These are phyloP conservation scores for Sinohyriopsis cumingii DNA, from an alignment of 2,888 invertebrate species.

Conservation along the genomic window DNA sequence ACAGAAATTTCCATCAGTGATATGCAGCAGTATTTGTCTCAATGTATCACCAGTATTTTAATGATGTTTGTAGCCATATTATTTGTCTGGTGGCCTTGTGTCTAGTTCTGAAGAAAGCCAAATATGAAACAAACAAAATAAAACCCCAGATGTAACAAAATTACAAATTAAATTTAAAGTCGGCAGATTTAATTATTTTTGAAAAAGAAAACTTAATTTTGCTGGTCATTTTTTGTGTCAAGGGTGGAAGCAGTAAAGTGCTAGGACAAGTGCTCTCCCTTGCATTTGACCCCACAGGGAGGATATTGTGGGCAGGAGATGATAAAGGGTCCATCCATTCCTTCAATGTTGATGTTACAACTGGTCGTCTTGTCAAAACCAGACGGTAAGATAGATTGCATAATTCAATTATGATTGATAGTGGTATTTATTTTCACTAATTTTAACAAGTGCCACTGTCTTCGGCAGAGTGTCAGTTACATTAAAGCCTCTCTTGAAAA, in stretches of 20 bases:
- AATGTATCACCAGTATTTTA: too few species aligned
- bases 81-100: too few species aligned
- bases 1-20: background rate
- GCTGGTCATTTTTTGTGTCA: slow-evolving; percentile 10
- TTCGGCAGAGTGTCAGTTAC: too few species aligned
- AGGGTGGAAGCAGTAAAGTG: slow-evolving; percentile 75
- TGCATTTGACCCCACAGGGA: slow-evolving; percentile 84
- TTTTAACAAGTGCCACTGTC: too few species aligned
- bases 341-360: slow-evolving; percentile 80
- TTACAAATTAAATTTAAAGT: background rate
- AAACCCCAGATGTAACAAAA: too few species aligned
- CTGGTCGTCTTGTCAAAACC: slow-evolving; percentile 80
- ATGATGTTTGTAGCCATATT: too few species aligned
- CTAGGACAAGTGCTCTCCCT: slow-evolving; percentile 78
- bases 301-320: slow-evolving; percentile 88
- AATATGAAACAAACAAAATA: too few species aligned
- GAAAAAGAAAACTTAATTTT: slow-evolving; percentile 1
- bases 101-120: background rate
- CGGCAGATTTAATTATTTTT: background rate
- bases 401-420: background rate
- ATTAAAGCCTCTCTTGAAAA: too few species aligned
- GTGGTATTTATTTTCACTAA: background rate
- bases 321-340: slow-evolving; percentile 83
- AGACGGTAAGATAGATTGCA: slow-evolving; percentile 73
- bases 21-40: too few species aligned